Percentiles rank a stretch among this genome's conserved stretches.
Conservation (phyloP, 1,140 invertebrate genomes). For the Coelopa frigida region DNA sequence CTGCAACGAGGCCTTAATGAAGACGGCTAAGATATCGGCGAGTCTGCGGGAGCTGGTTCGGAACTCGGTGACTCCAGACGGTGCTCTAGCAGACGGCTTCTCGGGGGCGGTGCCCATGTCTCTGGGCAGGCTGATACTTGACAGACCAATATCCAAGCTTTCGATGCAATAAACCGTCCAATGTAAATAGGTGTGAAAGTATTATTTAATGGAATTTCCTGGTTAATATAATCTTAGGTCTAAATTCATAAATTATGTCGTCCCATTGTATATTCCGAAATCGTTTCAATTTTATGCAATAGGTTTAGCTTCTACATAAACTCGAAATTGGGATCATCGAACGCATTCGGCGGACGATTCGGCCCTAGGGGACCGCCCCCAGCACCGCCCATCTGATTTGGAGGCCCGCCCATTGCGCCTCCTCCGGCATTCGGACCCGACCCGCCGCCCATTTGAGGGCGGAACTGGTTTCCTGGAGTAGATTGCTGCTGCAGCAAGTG, state of each 20-base stretch:
- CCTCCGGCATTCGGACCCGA: conserved; percentile 3
- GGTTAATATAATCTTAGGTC: too few species aligned
- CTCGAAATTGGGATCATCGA: conserved; percentile 38
- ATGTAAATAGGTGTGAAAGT: too few species aligned
- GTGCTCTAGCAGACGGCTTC: conserved; percentile 7
- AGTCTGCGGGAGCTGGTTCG: conserved; percentile 38
- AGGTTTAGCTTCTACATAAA: conserved; percentile 36
- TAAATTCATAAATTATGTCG: too few species aligned
- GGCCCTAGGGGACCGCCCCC: conserved; percentile 31
- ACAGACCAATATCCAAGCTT: too few species aligned
- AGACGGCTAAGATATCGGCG: conserved; percentile 39
- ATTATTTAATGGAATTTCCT: too few species aligned
- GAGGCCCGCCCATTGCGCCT: conserved; percentile 18
- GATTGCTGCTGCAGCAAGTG: conserved; percentile 61
- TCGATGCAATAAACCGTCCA: too few species aligned
- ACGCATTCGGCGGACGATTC: conserved; percentile 40
- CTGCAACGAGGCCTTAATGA: conserved; percentile 26
- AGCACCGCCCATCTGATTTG: conserved; percentile 33
- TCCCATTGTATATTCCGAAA: too few species aligned
- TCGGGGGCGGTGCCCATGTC: conserved; percentile 9
- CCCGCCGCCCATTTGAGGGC: conserved; percentile 29
- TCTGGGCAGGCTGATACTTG: conserved; percentile 25
- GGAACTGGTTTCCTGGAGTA: conserved; percentile 36
- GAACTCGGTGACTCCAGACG: conserved; percentile 36
- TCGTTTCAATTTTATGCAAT: too few species aligned